These are phyloP conservation scores for Hyles vespertilio DNA, from an alignment of 1,140 invertebrate genomes.

Conservation along the genomic window DNA sequence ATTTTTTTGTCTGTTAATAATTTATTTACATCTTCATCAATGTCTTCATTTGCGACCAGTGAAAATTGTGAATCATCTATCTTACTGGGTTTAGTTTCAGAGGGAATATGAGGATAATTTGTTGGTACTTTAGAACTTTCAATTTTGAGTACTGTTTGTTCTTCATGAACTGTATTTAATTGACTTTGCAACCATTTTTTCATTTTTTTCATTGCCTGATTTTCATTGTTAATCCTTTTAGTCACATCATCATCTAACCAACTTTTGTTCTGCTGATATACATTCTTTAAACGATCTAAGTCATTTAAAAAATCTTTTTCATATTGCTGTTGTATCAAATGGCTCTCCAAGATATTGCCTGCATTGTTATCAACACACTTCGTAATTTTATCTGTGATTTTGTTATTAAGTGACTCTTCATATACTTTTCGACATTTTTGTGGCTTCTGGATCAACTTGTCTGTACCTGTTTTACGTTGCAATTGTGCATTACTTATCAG, in stretches of 20 bases:
- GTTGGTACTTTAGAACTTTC: not conserved
- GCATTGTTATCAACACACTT: conserved; percentile 55
- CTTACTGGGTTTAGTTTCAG: not conserved
- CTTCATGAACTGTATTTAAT: conserved; percentile 19
- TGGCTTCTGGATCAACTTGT: conserved; percentile 41
- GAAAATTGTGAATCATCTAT: not conserved
- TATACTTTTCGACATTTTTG: conserved; percentile 60
- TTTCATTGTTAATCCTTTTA: conserved; percentile 45
- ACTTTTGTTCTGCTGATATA: conserved; percentile 58
- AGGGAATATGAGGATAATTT: not conserved
- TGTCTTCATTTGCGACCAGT: not conserved
- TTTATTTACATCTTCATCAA: not conserved
- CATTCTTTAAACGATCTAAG: conserved; percentile 48
- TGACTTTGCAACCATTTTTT: conserved; percentile 22
- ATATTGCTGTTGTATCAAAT: conserved; percentile 33
- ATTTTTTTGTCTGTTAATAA: conserved; percentile 21
- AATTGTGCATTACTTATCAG: conserved; percentile 36
- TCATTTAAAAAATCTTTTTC: conserved; percentile 55
- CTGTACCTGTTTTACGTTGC: conserved; percentile 26
- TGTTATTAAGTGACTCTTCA: conserved; percentile 56
- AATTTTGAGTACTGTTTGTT: conserved; percentile 15
- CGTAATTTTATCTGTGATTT: conserved; percentile 41
- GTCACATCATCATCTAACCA: conserved; percentile 57
- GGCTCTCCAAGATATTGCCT: conserved; percentile 28
- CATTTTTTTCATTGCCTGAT: conserved; percentile 34